A percentile compares a stretch with the other conserved stretches of the same genome.
Evolutionary conservation across 2,797 vertebrate genomes (phyloP).

Genomic region (Lagocephalus sceleratus): DNA sequence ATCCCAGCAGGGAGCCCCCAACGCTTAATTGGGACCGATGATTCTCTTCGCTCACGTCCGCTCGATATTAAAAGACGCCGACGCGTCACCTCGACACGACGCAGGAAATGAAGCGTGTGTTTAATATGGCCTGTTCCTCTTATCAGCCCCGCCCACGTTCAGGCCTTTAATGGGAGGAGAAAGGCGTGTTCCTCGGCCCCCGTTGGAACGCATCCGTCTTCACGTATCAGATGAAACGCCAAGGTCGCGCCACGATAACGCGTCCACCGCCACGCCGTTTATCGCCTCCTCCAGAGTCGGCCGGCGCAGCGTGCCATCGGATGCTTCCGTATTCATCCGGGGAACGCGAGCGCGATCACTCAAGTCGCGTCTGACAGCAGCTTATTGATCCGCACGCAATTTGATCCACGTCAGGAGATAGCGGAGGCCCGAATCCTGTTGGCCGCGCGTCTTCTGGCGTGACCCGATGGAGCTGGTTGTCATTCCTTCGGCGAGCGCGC

Average conservation of each 20-base stretch:
- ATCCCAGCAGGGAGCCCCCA: too few relatives aligned
- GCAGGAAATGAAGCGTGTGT: not conserved
- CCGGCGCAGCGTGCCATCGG: conserved; percentile 1
- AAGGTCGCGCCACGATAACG: too few relatives aligned
- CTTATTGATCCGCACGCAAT: conserved; percentile 55
- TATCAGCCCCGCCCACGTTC: not conserved
- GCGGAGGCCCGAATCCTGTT: conserved; percentile 29
- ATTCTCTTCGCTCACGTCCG: too few relatives aligned
- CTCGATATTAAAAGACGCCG: not conserved
- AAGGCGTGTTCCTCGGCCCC: not conserved
- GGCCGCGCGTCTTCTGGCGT: too few relatives aligned
- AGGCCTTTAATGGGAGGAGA: too few relatives aligned
- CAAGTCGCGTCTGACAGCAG: conserved; percentile 56
- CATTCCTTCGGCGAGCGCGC: too few relatives aligned
- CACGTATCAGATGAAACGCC: not conserved
- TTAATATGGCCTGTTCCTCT: not conserved
- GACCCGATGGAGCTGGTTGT: too few relatives aligned
- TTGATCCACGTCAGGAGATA: conserved; percentile 42
- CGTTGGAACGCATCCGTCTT: conserved; percentile 6
- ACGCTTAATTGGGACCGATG: too few relatives aligned
- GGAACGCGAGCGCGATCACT: conserved; percentile 39
- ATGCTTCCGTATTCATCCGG: conserved; percentile 45
- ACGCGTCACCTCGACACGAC: not conserved
- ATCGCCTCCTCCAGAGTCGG: too few relatives aligned
- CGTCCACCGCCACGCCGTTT: too few relatives aligned